Base-by-base conservation (phyloP, 2,113 vertebrate genomes). In the Chrysemys picta region DNA sequence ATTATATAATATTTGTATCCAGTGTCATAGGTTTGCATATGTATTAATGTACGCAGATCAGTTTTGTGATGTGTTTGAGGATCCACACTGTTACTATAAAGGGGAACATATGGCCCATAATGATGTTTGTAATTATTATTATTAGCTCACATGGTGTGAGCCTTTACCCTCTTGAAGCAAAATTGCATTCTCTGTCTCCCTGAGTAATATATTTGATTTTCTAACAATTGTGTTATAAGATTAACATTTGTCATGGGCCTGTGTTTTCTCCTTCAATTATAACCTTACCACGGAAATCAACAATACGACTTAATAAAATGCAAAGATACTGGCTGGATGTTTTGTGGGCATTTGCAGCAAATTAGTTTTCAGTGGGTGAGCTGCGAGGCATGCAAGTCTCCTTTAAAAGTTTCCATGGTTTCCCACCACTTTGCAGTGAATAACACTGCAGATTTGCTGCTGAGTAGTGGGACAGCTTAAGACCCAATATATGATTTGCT, bases 271-370 rank as follows among this genome's bases (percentile, higher is more conserved):
- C 88, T 91, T 89, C 47, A 88, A 75, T 87, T 89, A 6, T 49
- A 93, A 53, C 12, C 82, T 85, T 92, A 21, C 21, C 10, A 22
- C 54, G 29, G 59, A 86, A 92, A 96, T 56, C 45, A 94, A 21
- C 52, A n/a, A 79, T 35, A 31, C 6, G 4, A 6, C 89, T 94
- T 89, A 95, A 93, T 69, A 52, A 93, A 96, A 95, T 87, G 0
- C 91, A 89, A 75, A 69, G 16, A 56, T 91, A 35, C 52, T 93
- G 90, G 57, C 57, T 93, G 75, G 8, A 80, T 87, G 11, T 82
- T 84, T 93, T 93, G 72, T 91, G 38, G 21, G 13, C 10, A 85
- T 90, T 95, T 93, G 24, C 21, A 90, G 82, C 91, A 91, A 52
- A 85, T 85, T 88, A 54, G 35, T 59, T 92, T 86, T 93, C 90